Evolutionary conservation across 2,797 vertebrate genomes (phyloP).

Genomic region (Pseudocheirus occidentalis): DNA sequence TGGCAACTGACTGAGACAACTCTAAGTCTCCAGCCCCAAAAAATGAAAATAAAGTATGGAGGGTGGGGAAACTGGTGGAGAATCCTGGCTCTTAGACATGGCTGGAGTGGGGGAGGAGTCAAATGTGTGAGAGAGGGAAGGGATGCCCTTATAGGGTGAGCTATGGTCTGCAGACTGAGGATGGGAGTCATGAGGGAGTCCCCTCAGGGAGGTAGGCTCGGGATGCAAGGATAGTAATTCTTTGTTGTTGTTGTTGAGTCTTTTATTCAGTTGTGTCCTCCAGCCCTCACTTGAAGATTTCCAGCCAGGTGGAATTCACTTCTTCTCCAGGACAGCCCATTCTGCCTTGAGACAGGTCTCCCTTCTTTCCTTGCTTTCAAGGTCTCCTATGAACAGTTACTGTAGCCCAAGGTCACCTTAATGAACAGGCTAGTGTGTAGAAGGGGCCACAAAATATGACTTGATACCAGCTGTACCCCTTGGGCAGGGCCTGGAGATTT

Average conservation of each 20-base stretch:
- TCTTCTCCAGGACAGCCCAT: neutral
- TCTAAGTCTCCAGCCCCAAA: neutral
- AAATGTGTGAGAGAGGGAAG: neutral
- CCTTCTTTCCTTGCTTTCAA: neutral
- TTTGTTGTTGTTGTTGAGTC: neutral
- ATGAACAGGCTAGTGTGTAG: neutral
- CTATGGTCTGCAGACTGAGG: neutral
- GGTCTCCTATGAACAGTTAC: neutral
- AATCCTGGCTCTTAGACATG: neutral
- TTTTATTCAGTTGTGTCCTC: neutral
- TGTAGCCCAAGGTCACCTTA: neutral
- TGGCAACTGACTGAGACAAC: neutral
- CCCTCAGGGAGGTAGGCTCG: neutral
- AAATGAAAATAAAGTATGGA: neutral
- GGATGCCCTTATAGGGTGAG: neutral
- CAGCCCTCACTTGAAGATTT: neutral
- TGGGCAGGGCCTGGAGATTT: neutral
- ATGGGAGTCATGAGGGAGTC: neutral
- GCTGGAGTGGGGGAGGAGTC: neutral
- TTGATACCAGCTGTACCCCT: neutral
- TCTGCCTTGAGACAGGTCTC: neutral
- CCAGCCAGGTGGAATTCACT: neutral
- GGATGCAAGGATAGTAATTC: neutral
- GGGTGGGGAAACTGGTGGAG: neutral
- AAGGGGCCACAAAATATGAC: neutral